Conservation (phyloP, 2,888 invertebrate species). For the Calliscelio sp. region DNA sequence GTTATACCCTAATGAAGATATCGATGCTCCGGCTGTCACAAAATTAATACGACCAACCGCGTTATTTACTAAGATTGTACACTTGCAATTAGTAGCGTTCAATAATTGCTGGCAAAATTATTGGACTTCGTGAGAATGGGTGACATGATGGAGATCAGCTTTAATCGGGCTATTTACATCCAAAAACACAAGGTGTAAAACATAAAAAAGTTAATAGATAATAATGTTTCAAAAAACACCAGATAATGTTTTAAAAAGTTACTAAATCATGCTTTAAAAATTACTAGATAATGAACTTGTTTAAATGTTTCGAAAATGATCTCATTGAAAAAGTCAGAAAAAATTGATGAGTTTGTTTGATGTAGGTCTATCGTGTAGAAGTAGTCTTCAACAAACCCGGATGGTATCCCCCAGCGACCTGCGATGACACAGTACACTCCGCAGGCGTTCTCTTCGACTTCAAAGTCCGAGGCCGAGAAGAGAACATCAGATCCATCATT, state of each 20-base stretch:
- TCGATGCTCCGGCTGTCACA: too few relatives aligned
- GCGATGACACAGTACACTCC: constrained; percentile 89
- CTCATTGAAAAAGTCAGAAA: too few relatives aligned
- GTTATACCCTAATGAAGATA: too few relatives aligned
- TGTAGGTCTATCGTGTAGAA: constrained; percentile 93
- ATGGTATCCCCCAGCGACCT: constrained; percentile 93
- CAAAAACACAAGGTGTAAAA: constrained; percentile 89
- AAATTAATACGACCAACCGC: too few relatives aligned
- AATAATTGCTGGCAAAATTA: too few relatives aligned
- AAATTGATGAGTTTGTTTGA: too few relatives aligned
- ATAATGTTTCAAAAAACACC: not conserved
- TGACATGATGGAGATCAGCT: constrained; percentile 92
- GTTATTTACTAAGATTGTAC: too few relatives aligned
- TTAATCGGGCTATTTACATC: constrained; percentile 93
- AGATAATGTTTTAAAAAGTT: too few relatives aligned
- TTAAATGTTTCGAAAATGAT: too few relatives aligned
- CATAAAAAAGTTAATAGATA: not conserved
- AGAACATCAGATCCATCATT: constrained; percentile 92
- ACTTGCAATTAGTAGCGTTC: too few relatives aligned
- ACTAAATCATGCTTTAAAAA: too few relatives aligned
- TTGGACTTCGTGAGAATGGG: constrained; percentile 92
- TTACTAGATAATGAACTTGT: too few relatives aligned
- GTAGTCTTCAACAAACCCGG: constrained; percentile 94
- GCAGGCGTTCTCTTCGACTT: constrained; percentile 92
- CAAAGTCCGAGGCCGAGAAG: constrained; percentile 90